Base-by-base conservation (phyloP, 2,113 vertebrate species). In the Oncorhynchus keta region DNA sequence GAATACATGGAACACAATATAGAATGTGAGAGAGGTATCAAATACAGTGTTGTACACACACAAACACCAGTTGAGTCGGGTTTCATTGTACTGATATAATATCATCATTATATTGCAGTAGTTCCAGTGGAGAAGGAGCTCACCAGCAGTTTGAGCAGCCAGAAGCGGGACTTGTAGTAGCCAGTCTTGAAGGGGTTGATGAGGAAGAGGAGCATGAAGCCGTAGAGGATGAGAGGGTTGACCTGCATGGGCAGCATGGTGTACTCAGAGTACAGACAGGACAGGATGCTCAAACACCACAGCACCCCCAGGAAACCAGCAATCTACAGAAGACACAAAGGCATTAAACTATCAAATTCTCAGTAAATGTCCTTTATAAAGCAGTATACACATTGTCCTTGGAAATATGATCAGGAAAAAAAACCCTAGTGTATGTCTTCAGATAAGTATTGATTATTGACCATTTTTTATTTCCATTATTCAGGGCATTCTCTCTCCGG, bases 141-240 rank as follows among this genome's bases (percentile, higher is more conserved):
- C 94, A 99, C 98, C 97, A 99, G 91, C 68, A 99, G 93, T 88
- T 98, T 99, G 65, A 99, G 95, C 79, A 99, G 95, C 98, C 98
- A 99, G 93, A 99, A 99, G 14, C 97, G 95, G 26, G 98, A 99
- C 91, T 99, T 99, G 91, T 99, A 99, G 90, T 99, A 99, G 51
- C 96, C 97, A 75, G 97, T 98, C 94, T 99, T 99, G 84, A 96
- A 96, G 48, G 98, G 97, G 84, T 99, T 99, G 93, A 99, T 95
- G 85, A 99, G 97, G 87, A 99, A 99, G 75, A 99, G 93, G 89
- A 97, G 82, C 94, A 99, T 99, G 91, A 99, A 95, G 87, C 97
- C 97, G 0, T 99, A 99, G n/a, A 99, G 94, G 83, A 92, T 95
- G 85, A 99, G 95, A 74, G 97, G 98, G 88, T 98, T 98, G 74